Percentiles rank a stretch among this genome's conserved stretches.
Evolutionary conservation across 2,888 invertebrate species (phyloP).

Genomic region (Nemotelus nigrinus): DNA sequence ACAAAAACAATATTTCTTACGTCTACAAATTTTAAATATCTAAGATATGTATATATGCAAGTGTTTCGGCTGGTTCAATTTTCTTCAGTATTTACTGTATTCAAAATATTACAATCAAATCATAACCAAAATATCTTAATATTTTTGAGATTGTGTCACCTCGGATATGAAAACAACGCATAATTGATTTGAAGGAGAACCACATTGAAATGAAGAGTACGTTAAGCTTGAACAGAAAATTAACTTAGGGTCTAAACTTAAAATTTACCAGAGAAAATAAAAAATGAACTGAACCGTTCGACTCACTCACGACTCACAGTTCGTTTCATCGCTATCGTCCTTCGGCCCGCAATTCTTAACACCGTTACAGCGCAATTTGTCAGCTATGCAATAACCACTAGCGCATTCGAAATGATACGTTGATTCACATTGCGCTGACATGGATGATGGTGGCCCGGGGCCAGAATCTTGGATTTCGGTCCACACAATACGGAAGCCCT

Average conservation of each 20-base stretch:
- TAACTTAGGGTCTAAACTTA: conserved; percentile 52
- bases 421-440: conserved; percentile 64
- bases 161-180: conserved; percentile 12
- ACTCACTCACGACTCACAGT: conserved; percentile 68
- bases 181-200: conserved; percentile 40
- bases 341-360: conserved; percentile 79
- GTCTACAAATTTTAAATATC: conserved; percentile 51
- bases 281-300: conserved; percentile 67
- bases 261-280: conserved; percentile 52
- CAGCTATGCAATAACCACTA: conserved; percentile 82
- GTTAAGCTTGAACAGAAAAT: conserved; percentile 47
- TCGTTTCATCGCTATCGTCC: conserved; percentile 66
- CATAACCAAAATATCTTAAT: conserved; percentile 38
- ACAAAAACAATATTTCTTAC: conserved; percentile 41
- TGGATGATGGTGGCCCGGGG: conserved; percentile 64
- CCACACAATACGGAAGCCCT: conserved; percentile 94
- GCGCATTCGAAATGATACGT: conserved; percentile 80
- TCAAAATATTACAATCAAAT: conserved; percentile 14
- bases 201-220: conserved; percentile 49
- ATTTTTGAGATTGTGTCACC: background rate
- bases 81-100: conserved; percentile 52
- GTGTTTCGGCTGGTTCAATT: conserved; percentile 66
- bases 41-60: conserved; percentile 54
- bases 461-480: conserved; percentile 84
- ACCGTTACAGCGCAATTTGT: conserved; percentile 79